Base-by-base conservation (phyloP, 1,140 invertebrate genomes). In the Proctacanthus coquilletti region DNA sequence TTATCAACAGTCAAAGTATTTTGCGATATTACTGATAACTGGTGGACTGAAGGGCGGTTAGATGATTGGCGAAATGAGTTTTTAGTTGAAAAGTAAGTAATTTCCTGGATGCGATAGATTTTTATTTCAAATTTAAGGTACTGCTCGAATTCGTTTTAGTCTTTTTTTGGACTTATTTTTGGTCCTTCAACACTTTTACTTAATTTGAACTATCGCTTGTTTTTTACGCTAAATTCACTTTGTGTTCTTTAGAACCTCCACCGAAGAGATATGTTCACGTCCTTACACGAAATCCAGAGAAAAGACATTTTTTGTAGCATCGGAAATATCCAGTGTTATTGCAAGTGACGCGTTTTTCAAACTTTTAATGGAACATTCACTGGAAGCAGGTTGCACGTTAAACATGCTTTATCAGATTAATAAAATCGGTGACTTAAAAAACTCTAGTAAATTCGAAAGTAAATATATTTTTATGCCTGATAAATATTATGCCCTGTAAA, bases 1-100 rank as follows among this genome's bases (percentile, higher is more conserved):
- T 5, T 42, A 39, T 20, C 41, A 32, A 19, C 45, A 9, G 25
- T 46, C 9, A 43, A 42, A 36, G 30, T 45, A n/a, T 60, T 50
- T 41, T 50, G 51, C 20, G 30, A 25, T 27, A 56, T 60, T 13
- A 45, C 53, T 8, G 53, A 59, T 18, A 45, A 41, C 9, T 60
- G 54, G 54, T 59, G 53, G 54, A 48, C 38, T 0, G 41, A 46
- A 5, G 53, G 47, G 5, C 25, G 42, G 1, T 42, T 60, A 2
- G 38, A 52, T 30, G 57, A 60, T 41, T 46, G 40, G 27, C 45
- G 42, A 1, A 30, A 39, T 13, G 56, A 60, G 42, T 60, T 48
- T 27, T 41, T 60, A 9, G 48, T 56, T 18, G 46, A 59, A 35
- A 33, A 38, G 34, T 37, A 29, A 18, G 27, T 18, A n/a, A n/a